Evolutionary conservation across 2,113 vertebrate genomes (phyloP), one percentile per base, ranked within the genome.

Genomic region (Tenebrosternarchus preto): DNA sequence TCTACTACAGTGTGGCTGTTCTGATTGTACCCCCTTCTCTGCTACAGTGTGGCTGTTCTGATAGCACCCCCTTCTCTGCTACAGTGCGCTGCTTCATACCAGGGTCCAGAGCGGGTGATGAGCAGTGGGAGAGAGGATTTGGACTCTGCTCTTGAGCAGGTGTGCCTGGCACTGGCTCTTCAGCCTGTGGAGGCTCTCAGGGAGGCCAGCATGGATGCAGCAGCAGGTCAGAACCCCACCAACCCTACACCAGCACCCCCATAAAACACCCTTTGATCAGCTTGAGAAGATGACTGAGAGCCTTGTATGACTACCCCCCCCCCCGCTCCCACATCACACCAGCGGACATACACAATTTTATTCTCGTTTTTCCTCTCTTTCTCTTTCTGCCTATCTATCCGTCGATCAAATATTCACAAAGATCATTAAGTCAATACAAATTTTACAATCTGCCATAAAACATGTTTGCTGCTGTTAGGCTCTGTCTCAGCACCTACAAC

Each of bases 21-120:
- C n/a, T n/a, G n/a, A n/a, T n/a, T n/a, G n/a, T n/a, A n/a, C n/a
- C n/a, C n/a, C n/a, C n/a, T 25, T 12, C 24, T 15, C 12, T 27
- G 2, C 29, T n/a, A n/a, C n/a, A n/a, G 19, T 66, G 16, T 20
- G 24, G 43, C 36, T 50, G 36, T 43, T 76, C 24, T 17, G n/a
- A 53, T 22, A 61, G 43, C 15, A 25, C 60, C 4, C 5, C n/a
- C 53, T 5, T 66, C n/a, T n/a, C 8, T 55, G 50, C n/a, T 15
- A n/a, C 19, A 22, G 11, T 25, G 22, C 59, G 36, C 33, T 68
- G 50, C 20, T 59, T 87, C 87, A 76, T 68, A 68, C 70, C 91
- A 95, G 95, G 92, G 88, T 4, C 89, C 95, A 89, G 91, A 88
- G 59, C 90, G 87, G 68, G 93, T 95, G 75, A 80, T 95, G 86